These are phyloP conservation scores for Hypomecis punctinalis DNA, from an alignment of 2,888 invertebrate genomes.

Conservation along the genomic window DNA sequence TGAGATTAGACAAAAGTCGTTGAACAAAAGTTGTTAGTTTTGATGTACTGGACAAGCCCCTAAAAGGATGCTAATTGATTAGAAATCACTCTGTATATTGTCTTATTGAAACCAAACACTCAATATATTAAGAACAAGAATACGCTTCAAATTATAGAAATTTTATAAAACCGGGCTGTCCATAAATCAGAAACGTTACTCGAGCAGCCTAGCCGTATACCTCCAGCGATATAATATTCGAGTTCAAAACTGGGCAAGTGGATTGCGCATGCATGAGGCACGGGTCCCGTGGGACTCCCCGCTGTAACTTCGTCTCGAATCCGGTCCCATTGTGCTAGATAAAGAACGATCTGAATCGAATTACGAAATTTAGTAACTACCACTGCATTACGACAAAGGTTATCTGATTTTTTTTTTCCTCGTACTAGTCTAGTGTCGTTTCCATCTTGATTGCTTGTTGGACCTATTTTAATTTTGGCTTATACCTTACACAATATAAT, in stretches of 20 bases:
- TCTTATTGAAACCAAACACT: neutral
- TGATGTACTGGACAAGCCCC: too few relatives aligned
- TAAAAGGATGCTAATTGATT: too few relatives aligned
- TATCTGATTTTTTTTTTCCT: too few relatives aligned
- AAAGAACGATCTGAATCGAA: constrained; percentile 2
- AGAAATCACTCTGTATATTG: too few relatives aligned
- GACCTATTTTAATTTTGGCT: too few relatives aligned
- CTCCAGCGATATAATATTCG: constrained; percentile 10
- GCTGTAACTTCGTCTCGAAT: constrained; percentile 18
- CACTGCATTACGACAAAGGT: neutral
- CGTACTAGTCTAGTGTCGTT: too few relatives aligned
- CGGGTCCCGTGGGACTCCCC: constrained; percentile 9
- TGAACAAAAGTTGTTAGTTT: too few relatives aligned
- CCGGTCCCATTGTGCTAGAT: constrained; percentile 12
- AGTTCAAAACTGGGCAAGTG: constrained; percentile 19
- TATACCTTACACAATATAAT: constrained; percentile 8
- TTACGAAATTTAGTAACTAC: neutral
- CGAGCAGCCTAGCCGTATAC: neutral
- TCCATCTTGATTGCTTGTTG: too few relatives aligned
- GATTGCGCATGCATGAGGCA: constrained; percentile 28
- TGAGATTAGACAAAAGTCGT: too few relatives aligned
- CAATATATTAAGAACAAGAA: neutral
- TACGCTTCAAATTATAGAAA: neutral
- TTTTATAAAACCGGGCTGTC: neutral
- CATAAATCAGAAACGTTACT: constrained; percentile 1